Percentiles rank a stretch among this genome's conserved stretches.
Evolutionary conservation across 2,888 invertebrate genomes (phyloP).

Genomic region (Eupithecia exiguata): DNA sequence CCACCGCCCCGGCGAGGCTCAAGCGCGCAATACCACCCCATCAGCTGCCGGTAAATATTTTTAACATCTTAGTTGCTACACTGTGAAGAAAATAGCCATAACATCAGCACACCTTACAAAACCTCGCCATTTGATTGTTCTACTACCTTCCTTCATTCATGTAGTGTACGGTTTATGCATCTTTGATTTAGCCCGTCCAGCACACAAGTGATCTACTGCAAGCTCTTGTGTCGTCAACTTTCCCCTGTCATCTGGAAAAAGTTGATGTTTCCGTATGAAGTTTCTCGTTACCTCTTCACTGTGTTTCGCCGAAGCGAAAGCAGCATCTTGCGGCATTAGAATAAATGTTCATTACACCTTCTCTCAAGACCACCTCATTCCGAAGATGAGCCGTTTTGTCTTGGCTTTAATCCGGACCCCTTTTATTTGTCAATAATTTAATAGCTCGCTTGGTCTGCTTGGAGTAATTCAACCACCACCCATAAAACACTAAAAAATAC

Average conservation of each 20-base stretch:
- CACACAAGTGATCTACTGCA: neutral
- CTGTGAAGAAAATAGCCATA: neutral
- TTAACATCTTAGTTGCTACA: neutral
- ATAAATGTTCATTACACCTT: constrained; percentile 1
- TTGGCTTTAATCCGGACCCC: neutral
- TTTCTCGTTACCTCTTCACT: too few relatives aligned
- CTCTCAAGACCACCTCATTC: neutral
- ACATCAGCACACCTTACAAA: neutral
- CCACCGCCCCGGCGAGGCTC: constrained; percentile 77
- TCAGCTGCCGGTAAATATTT: constrained; percentile 70
- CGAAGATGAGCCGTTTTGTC: neutral
- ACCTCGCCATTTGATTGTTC: neutral
- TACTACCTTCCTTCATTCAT: neutral
- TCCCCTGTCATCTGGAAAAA: neutral
- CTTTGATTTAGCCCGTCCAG: neutral
- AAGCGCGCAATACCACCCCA: constrained; percentile 77
- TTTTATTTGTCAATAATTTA: neutral
- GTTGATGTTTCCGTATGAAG: neutral
- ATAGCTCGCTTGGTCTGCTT: too few relatives aligned
- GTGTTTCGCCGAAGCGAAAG: neutral
- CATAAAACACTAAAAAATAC: too few relatives aligned
- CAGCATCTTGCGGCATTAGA: neutral
- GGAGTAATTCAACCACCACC: neutral
- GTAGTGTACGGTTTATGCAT: neutral
- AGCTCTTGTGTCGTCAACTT: neutral